Evolutionary conservation across 2,797 vertebrate species (phyloP).

Genomic region (Chaenodraco wilsoni): DNA sequence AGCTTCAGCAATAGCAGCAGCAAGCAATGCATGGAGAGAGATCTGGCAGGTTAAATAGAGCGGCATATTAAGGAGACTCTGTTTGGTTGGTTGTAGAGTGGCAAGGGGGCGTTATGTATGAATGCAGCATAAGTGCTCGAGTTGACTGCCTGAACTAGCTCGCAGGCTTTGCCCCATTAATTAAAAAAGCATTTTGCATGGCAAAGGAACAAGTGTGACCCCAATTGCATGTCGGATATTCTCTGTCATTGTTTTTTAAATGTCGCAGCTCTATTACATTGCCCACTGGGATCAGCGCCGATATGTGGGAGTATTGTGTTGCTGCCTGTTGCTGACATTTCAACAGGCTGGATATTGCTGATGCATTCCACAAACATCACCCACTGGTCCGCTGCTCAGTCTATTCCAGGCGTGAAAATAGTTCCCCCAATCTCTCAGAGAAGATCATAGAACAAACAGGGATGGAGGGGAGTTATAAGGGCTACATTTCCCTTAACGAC

Average conservation of each 20-base stretch:
- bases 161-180: constrained; percentile 18
- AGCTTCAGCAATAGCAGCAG: no score
- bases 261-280: constrained; percentile 74
- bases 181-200: constrained; percentile 51
- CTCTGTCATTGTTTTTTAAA: constrained; percentile 74
- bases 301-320: constrained; percentile 73
- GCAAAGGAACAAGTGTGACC: constrained; percentile 46
- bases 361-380: constrained; percentile 68
- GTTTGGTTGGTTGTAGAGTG: no score
- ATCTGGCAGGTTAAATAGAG: no score
- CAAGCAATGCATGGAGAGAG: no score
- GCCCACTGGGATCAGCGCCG: constrained; percentile 68
- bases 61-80: no score
- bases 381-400: constrained; percentile 54
- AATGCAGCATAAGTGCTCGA: no score
- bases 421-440: not conserved
- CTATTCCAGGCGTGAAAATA: constrained; percentile 42
- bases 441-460: constrained; percentile 30
- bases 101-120: no score
- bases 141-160: no score
- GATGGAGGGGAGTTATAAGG: constrained; percentile 12
- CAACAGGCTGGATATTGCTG: constrained; percentile 69
- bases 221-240: constrained; percentile 51
- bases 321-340: constrained; percentile 83
- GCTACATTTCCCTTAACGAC: constrained; percentile 56